Evolutionary conservation across 2,113 vertebrate species (phyloP).

Genomic region (Actenoides hombroni): DNA sequence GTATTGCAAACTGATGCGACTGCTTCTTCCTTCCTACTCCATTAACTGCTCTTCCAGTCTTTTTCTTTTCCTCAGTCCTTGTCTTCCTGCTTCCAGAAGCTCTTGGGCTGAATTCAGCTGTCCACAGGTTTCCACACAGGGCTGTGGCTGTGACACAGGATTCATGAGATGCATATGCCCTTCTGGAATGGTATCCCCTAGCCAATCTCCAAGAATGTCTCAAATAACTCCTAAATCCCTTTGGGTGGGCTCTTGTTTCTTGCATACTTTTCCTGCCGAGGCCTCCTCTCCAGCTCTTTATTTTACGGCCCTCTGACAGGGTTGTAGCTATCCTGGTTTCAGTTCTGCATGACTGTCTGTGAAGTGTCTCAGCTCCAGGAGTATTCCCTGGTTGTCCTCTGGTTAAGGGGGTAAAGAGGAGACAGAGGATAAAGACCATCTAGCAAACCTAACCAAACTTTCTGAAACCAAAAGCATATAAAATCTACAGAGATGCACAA

Average conservation of each 20-base stretch:
- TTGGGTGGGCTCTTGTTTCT: not conserved
- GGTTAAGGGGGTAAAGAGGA: not conserved
- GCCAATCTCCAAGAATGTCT: not conserved
- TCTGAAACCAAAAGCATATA: not conserved
- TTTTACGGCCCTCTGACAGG: not conserved
- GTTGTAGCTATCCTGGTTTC: not conserved
- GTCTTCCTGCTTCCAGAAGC: not conserved
- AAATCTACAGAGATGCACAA: not conserved
- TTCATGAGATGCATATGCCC: not conserved
- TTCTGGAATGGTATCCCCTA: not conserved
- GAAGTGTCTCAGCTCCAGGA: not conserved
- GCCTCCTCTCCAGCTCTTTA: not conserved
- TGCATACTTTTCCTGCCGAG: not conserved
- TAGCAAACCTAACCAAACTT: not conserved
- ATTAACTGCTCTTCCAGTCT: not conserved
- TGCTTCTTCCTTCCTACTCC: not conserved
- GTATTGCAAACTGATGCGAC: not conserved
- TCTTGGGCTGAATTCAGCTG: not conserved
- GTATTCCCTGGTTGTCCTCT: not conserved
- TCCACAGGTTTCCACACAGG: not conserved
- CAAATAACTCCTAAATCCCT: not conserved
- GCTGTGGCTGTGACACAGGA: not conserved
- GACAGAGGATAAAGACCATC: not conserved
- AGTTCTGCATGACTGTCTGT: not conserved
- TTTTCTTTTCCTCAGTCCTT: not conserved